A percentile compares a stretch with the other conserved stretches of the same genome.
These are phyloP conservation scores for Actenoides hombroni DNA, from an alignment of 2,113 vertebrate species.

Conservation along the genomic window DNA sequence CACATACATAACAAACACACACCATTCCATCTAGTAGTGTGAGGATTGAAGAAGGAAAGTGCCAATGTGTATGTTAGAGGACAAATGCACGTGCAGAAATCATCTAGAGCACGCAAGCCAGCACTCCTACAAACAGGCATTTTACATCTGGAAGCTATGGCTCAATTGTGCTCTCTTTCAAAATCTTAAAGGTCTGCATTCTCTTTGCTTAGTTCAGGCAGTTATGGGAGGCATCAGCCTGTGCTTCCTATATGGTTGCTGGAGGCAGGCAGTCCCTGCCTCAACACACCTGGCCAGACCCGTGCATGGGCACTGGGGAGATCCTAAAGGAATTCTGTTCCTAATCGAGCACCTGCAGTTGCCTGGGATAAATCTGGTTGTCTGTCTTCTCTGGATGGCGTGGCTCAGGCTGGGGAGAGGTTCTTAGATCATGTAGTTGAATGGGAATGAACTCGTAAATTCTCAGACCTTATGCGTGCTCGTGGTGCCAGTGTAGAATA, in stretches of 20 bases:
- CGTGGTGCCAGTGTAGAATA: neutral
- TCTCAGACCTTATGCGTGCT: neutral
- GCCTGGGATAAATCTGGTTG: neutral
- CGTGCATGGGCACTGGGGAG: neutral
- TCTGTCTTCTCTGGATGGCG: rapidly evolving
- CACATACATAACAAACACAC: neutral
- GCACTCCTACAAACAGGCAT: neutral
- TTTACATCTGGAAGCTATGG: constrained; percentile 3
- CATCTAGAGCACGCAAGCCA: neutral
- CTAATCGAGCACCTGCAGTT: neutral
- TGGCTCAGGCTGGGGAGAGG: neutral
- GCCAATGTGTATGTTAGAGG: neutral
- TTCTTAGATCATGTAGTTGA: neutral
- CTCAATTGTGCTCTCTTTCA: neutral
- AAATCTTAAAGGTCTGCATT: neutral
- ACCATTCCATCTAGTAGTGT: neutral
- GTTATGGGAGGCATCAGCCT: neutral
- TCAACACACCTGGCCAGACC: neutral
- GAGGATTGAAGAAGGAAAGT: neutral
- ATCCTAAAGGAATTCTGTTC: rapidly evolving
- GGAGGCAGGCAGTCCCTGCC: neutral
- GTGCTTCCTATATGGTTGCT: neutral
- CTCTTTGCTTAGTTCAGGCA: neutral
- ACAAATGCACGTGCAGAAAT: neutral
- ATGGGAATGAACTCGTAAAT: neutral